Base-by-base conservation (phyloP, 2,113 vertebrate species). In the Lasiurus borealis region DNA sequence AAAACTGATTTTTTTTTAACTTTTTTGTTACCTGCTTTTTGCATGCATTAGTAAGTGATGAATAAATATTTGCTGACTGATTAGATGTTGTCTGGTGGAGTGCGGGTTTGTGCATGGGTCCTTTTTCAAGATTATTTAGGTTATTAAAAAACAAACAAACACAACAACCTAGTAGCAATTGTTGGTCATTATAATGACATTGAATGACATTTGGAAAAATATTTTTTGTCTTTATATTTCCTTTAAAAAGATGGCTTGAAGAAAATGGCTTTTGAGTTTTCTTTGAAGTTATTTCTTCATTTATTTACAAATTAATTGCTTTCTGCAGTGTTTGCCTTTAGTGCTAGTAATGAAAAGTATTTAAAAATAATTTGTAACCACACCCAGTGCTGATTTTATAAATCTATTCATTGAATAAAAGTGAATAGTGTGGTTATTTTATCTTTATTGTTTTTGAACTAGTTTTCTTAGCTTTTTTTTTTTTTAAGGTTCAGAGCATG, bases 271-370 rank as follows among this genome's bases (percentile, higher is more conserved):
- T 90, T 86, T 90, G 54, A 73, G 31, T 54, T 89, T 94, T 62
- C 62, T 89, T 89, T 94, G 69, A 78, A 94, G n/a, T 44, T 2
- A 21, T 12, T 80, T 76, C 29, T 88, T 96, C 92, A 82, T 84
- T 95, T 95, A 72, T 85, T 91, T 95, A 80, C 69, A 80, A 93
- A 64, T 62, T 85, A 96, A 94, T 94, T 93, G 78, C 44, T 85
- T 93, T 96, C 15, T 4, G 8, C 21, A 88, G 25, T 3, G 88
- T 88, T 96, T 97, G 29, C 36, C 19, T 88, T 95, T 64, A 85
- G 19, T 19, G 62, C 23, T 76, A 36, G 62, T 88, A 94, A 92
- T 96, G 88, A 95, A 83, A 72, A 75, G 54, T 77, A 69, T 88
- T 92, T 88, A 72, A 48, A 85, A 95, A 62, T 88, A 91, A 85